Conservation (phyloP, 1,140 invertebrate genomes). For the Acyrthosiphon pisum region DNA sequence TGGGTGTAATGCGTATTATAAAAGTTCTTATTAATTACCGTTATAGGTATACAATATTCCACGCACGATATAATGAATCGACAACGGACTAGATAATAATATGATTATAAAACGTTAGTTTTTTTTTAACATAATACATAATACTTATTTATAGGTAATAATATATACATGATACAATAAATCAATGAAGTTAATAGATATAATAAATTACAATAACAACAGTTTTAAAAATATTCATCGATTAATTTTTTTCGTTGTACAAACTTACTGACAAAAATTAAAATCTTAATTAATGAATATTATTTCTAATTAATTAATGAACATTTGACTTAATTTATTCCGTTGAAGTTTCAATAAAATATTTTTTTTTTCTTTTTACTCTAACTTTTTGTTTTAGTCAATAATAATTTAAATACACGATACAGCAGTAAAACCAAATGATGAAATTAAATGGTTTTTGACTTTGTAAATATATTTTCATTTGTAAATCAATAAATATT, state of each 20-base stretch:
- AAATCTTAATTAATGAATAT: conserved; percentile 1
- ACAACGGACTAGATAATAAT: background rate
- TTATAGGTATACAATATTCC: background rate
- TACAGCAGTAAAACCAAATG: background rate
- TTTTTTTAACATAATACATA: background rate
- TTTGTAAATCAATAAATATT: background rate
- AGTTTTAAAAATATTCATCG: background rate
- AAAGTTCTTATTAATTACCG: background rate
- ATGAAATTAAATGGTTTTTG: background rate
- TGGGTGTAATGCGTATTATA: background rate
- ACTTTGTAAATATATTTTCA: background rate
- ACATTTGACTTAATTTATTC: background rate
- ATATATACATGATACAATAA: background rate
- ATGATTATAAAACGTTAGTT: background rate
- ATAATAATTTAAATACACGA: background rate
- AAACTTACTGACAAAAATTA: background rate
- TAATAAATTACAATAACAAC: conserved; percentile 21
- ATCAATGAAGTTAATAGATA: background rate
- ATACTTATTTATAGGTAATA: conserved; percentile 15
- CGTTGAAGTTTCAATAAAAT: background rate
- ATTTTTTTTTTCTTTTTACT: background rate
- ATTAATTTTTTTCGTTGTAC: background rate
- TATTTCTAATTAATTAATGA: conserved; percentile 20
- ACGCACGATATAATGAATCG: background rate
- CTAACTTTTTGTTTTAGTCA: background rate